Evolutionary conservation across 37 sponge, comb jelly and placozoan species (phyloP).

Genomic region (Aplysina aerophoba): DNA sequence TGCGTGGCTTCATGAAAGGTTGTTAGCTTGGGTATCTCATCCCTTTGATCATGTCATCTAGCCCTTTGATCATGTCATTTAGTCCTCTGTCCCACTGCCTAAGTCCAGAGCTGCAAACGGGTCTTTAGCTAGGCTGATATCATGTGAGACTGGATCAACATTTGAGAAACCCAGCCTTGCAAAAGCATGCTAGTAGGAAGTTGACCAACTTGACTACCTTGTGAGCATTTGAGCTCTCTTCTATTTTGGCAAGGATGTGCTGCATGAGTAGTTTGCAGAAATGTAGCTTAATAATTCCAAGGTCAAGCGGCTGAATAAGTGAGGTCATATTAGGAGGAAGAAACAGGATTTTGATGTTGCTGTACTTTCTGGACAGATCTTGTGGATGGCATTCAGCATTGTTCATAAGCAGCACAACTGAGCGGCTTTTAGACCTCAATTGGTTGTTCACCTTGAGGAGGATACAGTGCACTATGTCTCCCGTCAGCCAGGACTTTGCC

Average conservation of each 20-base stretch:
- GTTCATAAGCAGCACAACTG: conserved; percentile 64
- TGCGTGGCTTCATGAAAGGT: conserved; percentile 8
- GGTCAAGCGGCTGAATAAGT: conserved; percentile 69
- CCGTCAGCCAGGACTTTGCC: conserved; percentile 60
- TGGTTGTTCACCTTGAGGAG: conserved; percentile 41
- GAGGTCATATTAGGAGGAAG: conserved; percentile 72
- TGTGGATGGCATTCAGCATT: conserved; percentile 68
- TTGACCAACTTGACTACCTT: conserved; percentile 61
- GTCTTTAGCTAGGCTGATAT: not conserved
- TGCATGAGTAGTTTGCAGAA: conserved; percentile 43
- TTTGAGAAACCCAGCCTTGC: conserved; percentile 43
- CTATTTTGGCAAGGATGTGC: conserved; percentile 51
- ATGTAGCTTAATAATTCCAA: conserved; percentile 72
- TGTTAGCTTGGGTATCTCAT: conserved; percentile 7
- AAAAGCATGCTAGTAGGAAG: conserved; percentile 63
- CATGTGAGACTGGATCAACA: not conserved
- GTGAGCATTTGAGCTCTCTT: conserved; percentile 32
- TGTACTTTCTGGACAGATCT: conserved; percentile 55
- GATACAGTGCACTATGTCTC: conserved; percentile 69
- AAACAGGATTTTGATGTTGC: conserved; percentile 63
- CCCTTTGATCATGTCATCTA: conserved; percentile 11
- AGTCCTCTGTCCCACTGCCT: not conserved
- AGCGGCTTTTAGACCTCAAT: conserved; percentile 36
- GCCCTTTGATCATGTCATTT: conserved; percentile 5
- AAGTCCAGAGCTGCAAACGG: conserved; percentile 44